Evolutionary conservation across 92 coral and sea anemone species (phyloP).

Genomic region (Epizoanthus stellaris): DNA sequence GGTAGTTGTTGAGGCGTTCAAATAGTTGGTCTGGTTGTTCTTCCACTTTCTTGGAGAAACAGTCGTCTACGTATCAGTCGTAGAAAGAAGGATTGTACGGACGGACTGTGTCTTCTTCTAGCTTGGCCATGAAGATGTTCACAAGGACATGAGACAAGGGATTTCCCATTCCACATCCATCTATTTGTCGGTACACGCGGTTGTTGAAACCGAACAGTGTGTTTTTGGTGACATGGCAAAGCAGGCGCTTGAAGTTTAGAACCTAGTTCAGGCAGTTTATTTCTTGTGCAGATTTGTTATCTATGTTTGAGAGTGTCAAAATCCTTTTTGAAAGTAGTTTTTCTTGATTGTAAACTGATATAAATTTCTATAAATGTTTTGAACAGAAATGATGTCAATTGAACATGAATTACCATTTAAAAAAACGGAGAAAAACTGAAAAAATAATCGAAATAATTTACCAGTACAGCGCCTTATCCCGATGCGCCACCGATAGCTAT

Average conservation of each 20-base stretch:
- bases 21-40: slow-evolving; percentile 42
- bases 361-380: too few relatives aligned
- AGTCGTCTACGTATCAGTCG: slow-evolving; percentile 36
- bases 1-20: slow-evolving; percentile 26
- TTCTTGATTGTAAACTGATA: too few relatives aligned
- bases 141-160: slow-evolving; percentile 44
- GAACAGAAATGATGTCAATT: too few relatives aligned
- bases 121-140: slow-evolving; percentile 37
- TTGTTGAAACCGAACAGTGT: slow-evolving; percentile 26
- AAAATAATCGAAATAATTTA: too few relatives aligned
- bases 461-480: too few relatives aligned
- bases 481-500: too few relatives aligned
- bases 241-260: slow-evolving; percentile 27
- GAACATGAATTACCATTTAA: too few relatives aligned
- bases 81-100: slow-evolving; percentile 19
- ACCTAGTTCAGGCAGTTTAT: slow-evolving; percentile 22
- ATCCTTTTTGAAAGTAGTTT: too few relatives aligned
- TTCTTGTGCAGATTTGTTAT: slow-evolving; percentile 27
- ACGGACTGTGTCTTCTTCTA: slow-evolving; percentile 24
- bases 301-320: too few relatives aligned
- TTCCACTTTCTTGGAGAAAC: slow-evolving; percentile 35
- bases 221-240: slow-evolving; percentile 23
- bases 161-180: slow-evolving; percentile 47
- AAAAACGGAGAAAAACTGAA: too few relatives aligned
- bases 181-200: slow-evolving; percentile 29